Conservation (phyloP, 1,140 invertebrate species). For the Drepana arcuata region DNA sequence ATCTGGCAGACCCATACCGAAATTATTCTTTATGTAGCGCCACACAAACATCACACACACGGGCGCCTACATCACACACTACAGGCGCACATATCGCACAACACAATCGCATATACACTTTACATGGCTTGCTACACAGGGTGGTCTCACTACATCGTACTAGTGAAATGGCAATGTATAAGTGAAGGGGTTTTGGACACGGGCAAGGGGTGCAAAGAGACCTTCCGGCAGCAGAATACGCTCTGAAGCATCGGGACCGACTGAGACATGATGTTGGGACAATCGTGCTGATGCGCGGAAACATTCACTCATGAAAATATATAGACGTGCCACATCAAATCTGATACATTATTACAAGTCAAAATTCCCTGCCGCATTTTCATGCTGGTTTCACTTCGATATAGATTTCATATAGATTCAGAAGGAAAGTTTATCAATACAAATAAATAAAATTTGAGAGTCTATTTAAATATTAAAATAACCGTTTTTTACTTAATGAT, state of each 20-base stretch:
- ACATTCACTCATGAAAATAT: neutral
- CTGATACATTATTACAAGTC: no score
- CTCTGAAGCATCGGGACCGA: constrained; percentile 47
- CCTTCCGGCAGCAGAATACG: constrained; percentile 63
- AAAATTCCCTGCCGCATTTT: no score
- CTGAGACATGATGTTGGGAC: constrained; percentile 23
- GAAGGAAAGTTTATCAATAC: no score
- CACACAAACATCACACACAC: constrained; percentile 53
- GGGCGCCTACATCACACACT: constrained; percentile 2
- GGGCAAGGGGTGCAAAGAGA: constrained; percentile 15
- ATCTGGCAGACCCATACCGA: constrained; percentile 57
- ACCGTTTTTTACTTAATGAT: no score
- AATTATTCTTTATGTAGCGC: constrained; percentile 34
- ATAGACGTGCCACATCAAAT: constrained; percentile 19
- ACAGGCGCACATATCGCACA: constrained; percentile 2
- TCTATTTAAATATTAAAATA: no score
- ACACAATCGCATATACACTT: constrained; percentile 7
- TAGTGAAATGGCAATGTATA: constrained; percentile 9
- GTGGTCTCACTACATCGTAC: constrained; percentile 15
- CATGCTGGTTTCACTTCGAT: no score
- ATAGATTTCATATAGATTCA: no score
- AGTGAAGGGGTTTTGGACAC: neutral
- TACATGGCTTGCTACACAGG: neutral
- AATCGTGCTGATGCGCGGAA: constrained; percentile 9
- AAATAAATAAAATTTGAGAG: no score